A percentile compares a stretch with the other conserved stretches of the same genome.
These are phyloP conservation scores for Cerastis rubricosa DNA, from an alignment of 2,888 invertebrate species.

Conservation along the genomic window DNA sequence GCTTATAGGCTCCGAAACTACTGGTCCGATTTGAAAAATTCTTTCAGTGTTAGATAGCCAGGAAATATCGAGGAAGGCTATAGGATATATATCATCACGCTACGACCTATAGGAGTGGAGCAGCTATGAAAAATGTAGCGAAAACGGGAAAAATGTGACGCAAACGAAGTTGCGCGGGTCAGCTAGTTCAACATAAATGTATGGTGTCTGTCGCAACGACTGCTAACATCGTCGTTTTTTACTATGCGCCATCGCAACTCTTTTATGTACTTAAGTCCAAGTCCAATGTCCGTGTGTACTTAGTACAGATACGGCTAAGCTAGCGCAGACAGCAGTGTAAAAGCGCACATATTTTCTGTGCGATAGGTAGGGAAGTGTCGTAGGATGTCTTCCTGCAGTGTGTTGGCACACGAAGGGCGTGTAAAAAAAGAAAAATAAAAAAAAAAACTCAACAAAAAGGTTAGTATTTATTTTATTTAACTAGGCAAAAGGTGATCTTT, in stretches of 20 bases:
- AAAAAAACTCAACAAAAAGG: slow-evolving; percentile 65
- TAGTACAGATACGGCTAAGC: background rate
- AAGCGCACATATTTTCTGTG: slow-evolving; percentile 27
- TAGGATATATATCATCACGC: too few relatives aligned
- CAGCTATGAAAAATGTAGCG: too few relatives aligned
- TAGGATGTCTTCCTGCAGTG: slow-evolving; percentile 30
- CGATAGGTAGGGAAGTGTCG: slow-evolving; percentile 9
- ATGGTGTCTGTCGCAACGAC: background rate
- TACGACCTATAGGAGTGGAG: too few relatives aligned
- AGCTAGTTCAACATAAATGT: background rate
- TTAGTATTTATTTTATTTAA: slow-evolving; percentile 69
- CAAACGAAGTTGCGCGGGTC: too few relatives aligned
- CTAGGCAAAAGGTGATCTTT: slow-evolving; percentile 66
- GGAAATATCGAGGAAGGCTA: too few relatives aligned
- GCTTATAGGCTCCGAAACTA: too few relatives aligned
- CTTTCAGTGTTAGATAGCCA: too few relatives aligned
- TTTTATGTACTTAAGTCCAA: too few relatives aligned
- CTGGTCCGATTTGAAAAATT: too few relatives aligned
- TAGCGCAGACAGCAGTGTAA: slow-evolving; percentile 12
- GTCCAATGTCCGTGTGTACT: background rate
- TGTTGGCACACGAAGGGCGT: slow-evolving; percentile 39
- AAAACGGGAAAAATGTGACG: too few relatives aligned
- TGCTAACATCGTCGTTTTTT: background rate
- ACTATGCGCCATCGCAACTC: background rate
- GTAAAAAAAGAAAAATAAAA: slow-evolving; percentile 29